Percentiles rank a stretch among this genome's conserved stretches.
These are phyloP conservation scores for Orchesella flavescens DNA, from an alignment of 2,888 invertebrate species.

Conservation along the genomic window DNA sequence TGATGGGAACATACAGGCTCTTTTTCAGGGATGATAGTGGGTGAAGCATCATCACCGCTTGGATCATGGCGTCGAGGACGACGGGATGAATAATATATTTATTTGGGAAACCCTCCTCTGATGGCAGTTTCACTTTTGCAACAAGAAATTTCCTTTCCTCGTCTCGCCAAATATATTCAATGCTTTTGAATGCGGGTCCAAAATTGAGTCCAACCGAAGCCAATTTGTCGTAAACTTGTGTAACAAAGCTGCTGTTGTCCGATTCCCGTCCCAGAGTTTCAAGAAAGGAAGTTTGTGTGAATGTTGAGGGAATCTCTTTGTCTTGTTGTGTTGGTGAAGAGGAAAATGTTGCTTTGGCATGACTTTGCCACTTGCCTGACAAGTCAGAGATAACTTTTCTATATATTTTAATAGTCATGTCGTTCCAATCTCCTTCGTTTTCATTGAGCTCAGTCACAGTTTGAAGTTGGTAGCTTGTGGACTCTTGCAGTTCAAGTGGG, in stretches of 20 bases:
- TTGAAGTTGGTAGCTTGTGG: slow-evolving; percentile 33
- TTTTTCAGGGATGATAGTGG: no score
- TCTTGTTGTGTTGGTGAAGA: not conserved
- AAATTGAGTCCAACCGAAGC: slow-evolving; percentile 45
- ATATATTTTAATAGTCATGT: not conserved
- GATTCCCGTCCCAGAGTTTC: no score
- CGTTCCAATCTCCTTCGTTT: not conserved
- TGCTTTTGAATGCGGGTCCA: slow-evolving; percentile 43
- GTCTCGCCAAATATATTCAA: slow-evolving; percentile 22
- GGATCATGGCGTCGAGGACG: slow-evolving; percentile 21
- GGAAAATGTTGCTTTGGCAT: slow-evolving; percentile 1
- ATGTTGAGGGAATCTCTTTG: not conserved
- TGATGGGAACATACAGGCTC: no score
- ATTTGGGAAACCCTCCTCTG: not conserved
- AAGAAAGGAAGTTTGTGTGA: not conserved
- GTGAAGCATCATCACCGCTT: not conserved
- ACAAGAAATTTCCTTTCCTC: not conserved
- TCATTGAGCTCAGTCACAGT: slow-evolving; percentile 2
- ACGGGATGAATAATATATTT: slow-evolving; percentile 53
- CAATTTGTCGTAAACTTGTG: slow-evolving; percentile 44
- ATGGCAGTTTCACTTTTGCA: not conserved
- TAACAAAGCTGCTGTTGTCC: not conserved
- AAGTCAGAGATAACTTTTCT: no score
- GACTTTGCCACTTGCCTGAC: slow-evolving; percentile 15
- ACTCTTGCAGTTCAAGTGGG: slow-evolving; percentile 35